A percentile compares a stretch with the other conserved stretches of the same genome.
Evolutionary conservation across 2,797 vertebrate genomes (phyloP).

Genomic region (Thaleichthys pacificus): DNA sequence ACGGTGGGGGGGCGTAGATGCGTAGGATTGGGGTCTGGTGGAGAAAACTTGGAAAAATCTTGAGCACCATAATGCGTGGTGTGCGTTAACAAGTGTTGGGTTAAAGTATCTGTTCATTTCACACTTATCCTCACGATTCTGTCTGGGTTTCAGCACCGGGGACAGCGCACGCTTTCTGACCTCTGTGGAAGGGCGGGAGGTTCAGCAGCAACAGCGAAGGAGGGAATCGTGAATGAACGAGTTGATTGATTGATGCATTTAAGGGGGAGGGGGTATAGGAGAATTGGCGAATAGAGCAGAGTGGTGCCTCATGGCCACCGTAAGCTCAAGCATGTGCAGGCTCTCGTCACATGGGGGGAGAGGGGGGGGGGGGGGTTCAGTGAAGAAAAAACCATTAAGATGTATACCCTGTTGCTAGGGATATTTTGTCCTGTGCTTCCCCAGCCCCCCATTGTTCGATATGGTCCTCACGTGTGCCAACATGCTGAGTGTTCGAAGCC

Average conservation of each 20-base stretch:
- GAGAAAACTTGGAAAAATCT: too few species aligned
- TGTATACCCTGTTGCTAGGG: constrained; percentile 35
- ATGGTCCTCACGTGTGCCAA: constrained; percentile 54
- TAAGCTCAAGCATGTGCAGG: constrained; percentile 30
- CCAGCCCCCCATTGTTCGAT: constrained; percentile 14
- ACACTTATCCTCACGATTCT: neutral
- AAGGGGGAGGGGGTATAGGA: constrained; percentile 31
- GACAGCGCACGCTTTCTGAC: constrained; percentile 59
- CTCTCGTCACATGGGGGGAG: constrained; percentile 53
- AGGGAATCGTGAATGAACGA: constrained; percentile 56
- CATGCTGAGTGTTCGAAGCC: constrained; percentile 8
- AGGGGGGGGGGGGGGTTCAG: constrained; percentile 43
- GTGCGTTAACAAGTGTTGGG: too few species aligned
- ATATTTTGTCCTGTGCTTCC: neutral
- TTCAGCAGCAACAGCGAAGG: constrained; percentile 17
- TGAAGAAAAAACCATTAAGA: constrained; percentile 24
- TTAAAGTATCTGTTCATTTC: neutral
- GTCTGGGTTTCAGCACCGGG: constrained; percentile 61
- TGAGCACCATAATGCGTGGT: too few species aligned
- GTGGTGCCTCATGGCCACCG: constrained; percentile 36
- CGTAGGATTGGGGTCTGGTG: too few species aligned
- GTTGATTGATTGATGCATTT: constrained; percentile 52
- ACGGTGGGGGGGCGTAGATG: neutral
- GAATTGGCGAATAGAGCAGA: constrained; percentile 11
- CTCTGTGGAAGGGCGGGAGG: constrained; percentile 53